Base-by-base conservation (phyloP, 2,888 invertebrate genomes). In the Xestoiulus laeticollis region DNA sequence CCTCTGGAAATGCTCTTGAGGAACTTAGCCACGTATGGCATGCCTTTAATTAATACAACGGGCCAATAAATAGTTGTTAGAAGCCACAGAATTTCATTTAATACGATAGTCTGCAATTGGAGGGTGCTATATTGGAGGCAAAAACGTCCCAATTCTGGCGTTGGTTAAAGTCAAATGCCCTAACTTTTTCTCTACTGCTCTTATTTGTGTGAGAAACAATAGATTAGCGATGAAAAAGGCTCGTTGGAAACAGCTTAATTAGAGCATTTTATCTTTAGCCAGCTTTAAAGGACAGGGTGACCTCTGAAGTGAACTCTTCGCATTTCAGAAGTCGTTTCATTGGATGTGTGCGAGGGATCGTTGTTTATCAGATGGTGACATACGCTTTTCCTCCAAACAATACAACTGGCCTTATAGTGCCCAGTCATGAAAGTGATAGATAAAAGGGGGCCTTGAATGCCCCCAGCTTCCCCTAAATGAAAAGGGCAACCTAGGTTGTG, bases 11-110 rank as follows among this genome's bases (percentile, higher is more conserved):
- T 8, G 10, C n/a, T n/a, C 68, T 68, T 16, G 48, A 38, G 53
- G 19, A 48, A 10, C 53, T 59, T 2, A 59, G 68, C 68, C 14
- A 10, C 78, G 22, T 22, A 26, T 2, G 30, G 78, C 78, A 78
- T 26, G 78, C 78, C 26, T 26, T 78, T 78, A 78, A 78, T 78
- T 78, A 78, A 78, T 78, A 78, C 26, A n/a, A 14, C 26, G 4
- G 78, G 14, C 78, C 78, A 78, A 78, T 78, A 78, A 78, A 78
- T 78, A 78, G 78, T 78, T 12, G 30, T 78, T 78, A 78, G 78
- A 8, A 78, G 78, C 78, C 78, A 26, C 78, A 78, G 26, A 78
- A 78, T 78, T 78, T 78, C 78, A 78, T 78, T 78, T 78, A 78
- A 78, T 78, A 30, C 26, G 26, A 78, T 78, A 30, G 30, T 78